These are phyloP conservation scores for Sycophila texana DNA, from an alignment of 2,888 invertebrate species.

Conservation along the genomic window DNA sequence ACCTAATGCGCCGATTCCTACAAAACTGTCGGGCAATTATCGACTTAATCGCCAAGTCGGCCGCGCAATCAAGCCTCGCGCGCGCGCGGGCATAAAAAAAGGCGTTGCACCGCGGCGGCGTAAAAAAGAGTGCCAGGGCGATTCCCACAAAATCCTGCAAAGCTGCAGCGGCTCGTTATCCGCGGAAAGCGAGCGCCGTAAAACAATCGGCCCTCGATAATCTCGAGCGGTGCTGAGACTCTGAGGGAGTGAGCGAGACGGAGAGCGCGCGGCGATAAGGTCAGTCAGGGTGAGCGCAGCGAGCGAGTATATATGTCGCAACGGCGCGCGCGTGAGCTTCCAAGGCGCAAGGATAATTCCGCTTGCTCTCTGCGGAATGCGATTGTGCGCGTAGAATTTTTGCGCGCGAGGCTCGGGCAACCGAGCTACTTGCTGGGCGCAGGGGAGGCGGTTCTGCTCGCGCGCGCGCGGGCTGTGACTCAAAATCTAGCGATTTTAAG, in stretches of 20 bases:
- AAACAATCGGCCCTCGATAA: constrained; percentile 20
- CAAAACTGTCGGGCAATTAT: too few species aligned
- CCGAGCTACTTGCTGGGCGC: not conserved
- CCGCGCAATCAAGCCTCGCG: too few species aligned
- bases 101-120: not conserved
- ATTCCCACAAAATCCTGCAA: constrained; percentile 13
- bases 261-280: constrained; percentile 19
- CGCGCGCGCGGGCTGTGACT: not conserved
- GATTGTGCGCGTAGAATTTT: not conserved
- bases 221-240: constrained; percentile 8
- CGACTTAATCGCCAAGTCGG: not conserved
- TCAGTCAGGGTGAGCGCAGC: constrained; percentile 10
- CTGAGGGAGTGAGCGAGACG: not conserved
- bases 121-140: not conserved
- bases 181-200: not conserved
- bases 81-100: not conserved
- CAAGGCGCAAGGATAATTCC: constrained; percentile 36
- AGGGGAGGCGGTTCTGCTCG: not conserved
- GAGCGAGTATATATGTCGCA: not conserved
- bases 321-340: not conserved
- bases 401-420: not conserved
- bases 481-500: not conserved
- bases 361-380: not conserved
- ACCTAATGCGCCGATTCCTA: too few species aligned
- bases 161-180: constrained; percentile 7